These are phyloP conservation scores for Mastacembelus armatus DNA, from an alignment of 2,797 vertebrate genomes.

Conservation along the genomic window DNA sequence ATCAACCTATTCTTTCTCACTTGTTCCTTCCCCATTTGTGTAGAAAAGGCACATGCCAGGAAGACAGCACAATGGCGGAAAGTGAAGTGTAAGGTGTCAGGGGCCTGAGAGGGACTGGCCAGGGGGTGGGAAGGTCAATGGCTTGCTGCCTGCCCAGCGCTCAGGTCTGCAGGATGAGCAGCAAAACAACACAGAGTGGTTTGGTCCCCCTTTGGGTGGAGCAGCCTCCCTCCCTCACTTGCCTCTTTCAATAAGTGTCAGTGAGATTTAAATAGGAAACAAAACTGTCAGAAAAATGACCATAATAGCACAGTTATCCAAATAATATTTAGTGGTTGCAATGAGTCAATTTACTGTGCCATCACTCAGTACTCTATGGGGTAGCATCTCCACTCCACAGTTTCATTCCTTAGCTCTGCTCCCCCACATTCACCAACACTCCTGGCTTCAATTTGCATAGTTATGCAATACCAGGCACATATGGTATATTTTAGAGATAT, in stretches of 20 bases:
- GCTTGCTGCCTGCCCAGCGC: conserved; percentile 60
- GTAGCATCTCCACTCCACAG: conserved; percentile 31
- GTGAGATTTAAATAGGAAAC: conserved; percentile 40
- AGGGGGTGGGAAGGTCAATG: conserved; percentile 59
- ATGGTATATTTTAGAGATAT: conserved; percentile 82
- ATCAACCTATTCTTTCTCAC: conserved; percentile 37
- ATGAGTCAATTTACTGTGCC: conserved; percentile 10
- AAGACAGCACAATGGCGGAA: conserved; percentile 83
- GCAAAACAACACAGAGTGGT: conserved; percentile 62
- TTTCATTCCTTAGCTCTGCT: conserved; percentile 13
- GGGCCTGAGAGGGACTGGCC: conserved; percentile 28
- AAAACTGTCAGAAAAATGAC: conserved; percentile 41
- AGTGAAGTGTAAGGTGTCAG: conserved; percentile 65
- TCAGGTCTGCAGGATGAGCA: conserved; percentile 66
- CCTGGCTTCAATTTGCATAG: conserved; percentile 45
- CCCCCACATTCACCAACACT: conserved; percentile 41
- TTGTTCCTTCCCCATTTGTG: conserved; percentile 69
- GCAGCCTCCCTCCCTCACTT: neutral
- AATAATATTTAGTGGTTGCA: conserved; percentile 29
- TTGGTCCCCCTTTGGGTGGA: conserved; percentile 7
- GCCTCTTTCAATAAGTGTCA: conserved; percentile 62
- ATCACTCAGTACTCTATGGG: conserved; percentile 7
- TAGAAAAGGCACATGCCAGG: conserved; percentile 76
- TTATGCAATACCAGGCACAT: conserved; percentile 77
- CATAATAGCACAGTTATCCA: conserved; percentile 25